A percentile compares a stretch with the other conserved stretches of the same genome.
phyloP scores from a whole-genome alignment of 1,140 invertebrate species.

The Drosophila pseudoobscura region DNA sequence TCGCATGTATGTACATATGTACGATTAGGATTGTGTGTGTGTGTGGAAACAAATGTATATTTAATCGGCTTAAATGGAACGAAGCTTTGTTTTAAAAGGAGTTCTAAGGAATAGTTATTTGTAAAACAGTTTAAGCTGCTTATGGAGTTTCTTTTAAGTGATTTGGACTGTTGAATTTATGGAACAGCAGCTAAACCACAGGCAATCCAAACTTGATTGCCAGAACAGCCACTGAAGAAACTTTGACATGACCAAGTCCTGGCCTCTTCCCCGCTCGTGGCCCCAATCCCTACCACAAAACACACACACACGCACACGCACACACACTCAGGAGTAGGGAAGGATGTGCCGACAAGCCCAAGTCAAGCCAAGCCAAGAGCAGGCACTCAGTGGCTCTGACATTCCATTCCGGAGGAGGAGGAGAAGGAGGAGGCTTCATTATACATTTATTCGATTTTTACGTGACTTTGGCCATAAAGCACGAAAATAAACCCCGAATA shows the following conservation, averaged over 20 bases:
- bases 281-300: constrained; percentile 1
- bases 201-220: constrained; percentile 30
- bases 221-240: constrained; percentile 28
- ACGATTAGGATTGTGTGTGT: background rate
- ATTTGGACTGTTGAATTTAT: constrained; percentile 7
- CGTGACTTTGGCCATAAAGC: constrained; percentile 73
- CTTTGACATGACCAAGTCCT: constrained; percentile 14
- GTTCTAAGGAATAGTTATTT: no score
- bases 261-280: background rate
- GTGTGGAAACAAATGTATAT: constrained; percentile 6
- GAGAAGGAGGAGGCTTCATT: constrained; percentile 45
- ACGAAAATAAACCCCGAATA: constrained; percentile 61
- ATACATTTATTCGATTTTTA: constrained; percentile 77
- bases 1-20: background rate
- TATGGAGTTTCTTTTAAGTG: constrained; percentile 4
- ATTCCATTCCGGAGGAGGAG: background rate
- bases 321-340: background rate
- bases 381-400: constrained; percentile 47
- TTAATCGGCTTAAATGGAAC: constrained; percentile 26
- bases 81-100: background rate
- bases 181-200: constrained; percentile 12
- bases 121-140: constrained; percentile 1
- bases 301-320: constrained; percentile 26
- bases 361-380: background rate
- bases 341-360: background rate